These are phyloP conservation scores for Candoia aspera DNA, from an alignment of 2,113 vertebrate species.

Conservation along the genomic window DNA sequence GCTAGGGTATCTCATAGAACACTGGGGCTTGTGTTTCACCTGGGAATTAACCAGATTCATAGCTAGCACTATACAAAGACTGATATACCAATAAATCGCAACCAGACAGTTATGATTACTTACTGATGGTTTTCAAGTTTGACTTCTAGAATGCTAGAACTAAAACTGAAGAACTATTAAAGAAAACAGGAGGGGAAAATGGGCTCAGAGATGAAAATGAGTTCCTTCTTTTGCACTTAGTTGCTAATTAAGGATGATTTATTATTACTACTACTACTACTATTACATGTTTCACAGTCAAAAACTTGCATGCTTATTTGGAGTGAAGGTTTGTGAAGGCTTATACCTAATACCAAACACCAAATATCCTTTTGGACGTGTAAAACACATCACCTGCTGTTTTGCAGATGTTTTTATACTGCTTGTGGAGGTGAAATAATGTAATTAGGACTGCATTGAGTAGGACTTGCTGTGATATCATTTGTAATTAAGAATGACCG, in stretches of 20 bases:
- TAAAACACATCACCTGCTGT: background rate
- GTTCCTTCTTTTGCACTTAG: background rate
- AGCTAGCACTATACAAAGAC: background rate
- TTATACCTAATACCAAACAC: background rate
- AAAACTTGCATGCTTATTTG: background rate
- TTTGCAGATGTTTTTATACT: background rate
- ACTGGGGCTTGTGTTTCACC: constrained; percentile 32
- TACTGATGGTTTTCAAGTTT: background rate
- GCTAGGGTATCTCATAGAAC: constrained; percentile 46
- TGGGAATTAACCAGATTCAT: constrained; percentile 62
- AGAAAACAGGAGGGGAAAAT: background rate
- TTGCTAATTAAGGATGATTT: background rate
- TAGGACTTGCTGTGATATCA: too few relatives aligned
- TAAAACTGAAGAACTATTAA: background rate
- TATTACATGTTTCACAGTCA: background rate
- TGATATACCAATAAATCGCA: constrained; percentile 38
- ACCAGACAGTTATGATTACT: constrained; percentile 13
- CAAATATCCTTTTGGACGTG: background rate
- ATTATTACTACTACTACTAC: background rate
- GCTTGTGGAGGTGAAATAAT: background rate
- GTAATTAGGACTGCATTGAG: background rate
- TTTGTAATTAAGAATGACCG: too few relatives aligned
- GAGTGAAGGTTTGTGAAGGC: background rate
- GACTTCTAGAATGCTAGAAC: constrained; percentile 1
- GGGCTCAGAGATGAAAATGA: background rate